Base-by-base conservation (phyloP, 1,140 invertebrate species). In the Cydia fagiglandana region DNA sequence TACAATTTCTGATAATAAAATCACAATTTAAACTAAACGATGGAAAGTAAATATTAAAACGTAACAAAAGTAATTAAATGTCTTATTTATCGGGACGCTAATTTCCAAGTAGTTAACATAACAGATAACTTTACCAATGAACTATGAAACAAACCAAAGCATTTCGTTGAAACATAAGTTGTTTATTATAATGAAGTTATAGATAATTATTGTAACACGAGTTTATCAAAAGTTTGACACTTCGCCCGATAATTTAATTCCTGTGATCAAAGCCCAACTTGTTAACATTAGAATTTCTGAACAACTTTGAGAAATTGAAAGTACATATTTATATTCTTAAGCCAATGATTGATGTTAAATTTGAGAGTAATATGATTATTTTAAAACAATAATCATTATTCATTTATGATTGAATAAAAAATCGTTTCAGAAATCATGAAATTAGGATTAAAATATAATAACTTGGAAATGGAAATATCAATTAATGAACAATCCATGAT, bases 191-290 rank as follows among this genome's bases (percentile, higher is more conserved):
- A 17, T 53, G 12, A 45, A 45, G 12, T 45, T 45, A 53, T 12
- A 10, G 17, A 24, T 61, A 61, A 20, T 53, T 17, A 61, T 6
- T 20, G 1, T 61, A 9, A 24, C 53, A 56, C 5, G 10, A 61
- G 56, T 61, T 61, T 61, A 61, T 61, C 56, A 61, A 24, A 61
- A 24, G 15, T 61, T 53, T 4, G 15, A 53, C 50, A 53, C 56
- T 10, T 61, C 17, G 56, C 20, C 7, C 1, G 20, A 61, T 61
- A 61, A 61, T 61, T 0, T 10, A 61, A 56, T 56, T 56, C 15
- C 53, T 56, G n/a, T 56, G n/a, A 61, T 12, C 20, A 12, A 61
- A 24, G 20, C 56, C 20, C 56, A 61, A 61, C 3, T 24, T 61
- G 3, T 56, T 56, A 56, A 56, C n/a, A 56, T 56, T 12, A 61